Evolutionary conservation across 1,140 invertebrate species (phyloP), one percentile per base, ranked within the genome.

Genomic region (Drosophila punjabiensis): DNA sequence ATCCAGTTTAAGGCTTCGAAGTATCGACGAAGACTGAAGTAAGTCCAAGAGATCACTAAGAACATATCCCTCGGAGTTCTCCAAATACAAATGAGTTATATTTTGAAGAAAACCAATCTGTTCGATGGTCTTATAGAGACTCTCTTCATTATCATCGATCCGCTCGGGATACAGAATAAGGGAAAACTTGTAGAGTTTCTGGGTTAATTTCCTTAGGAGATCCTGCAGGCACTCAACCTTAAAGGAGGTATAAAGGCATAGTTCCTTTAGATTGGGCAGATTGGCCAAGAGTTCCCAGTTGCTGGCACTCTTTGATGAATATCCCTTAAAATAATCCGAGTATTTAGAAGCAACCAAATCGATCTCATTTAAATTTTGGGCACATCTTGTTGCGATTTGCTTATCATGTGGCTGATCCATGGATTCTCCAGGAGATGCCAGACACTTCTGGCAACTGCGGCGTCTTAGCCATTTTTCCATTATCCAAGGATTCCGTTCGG

Each of bases 391-490:
- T 9, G 5, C 4, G 8, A 58, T 9, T 39, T 4, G 5, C 8
- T 6, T 58, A 10, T 28, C 7, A n/a, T 58, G 55, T 28, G 18
- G 18, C 14, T 16, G 5, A 16, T 58, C 35, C n/a, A n/a, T 39
- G 5, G 8, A 13, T 1, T 1, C 28, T n/a, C 39, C 9, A 13
- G 18, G 55, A 13, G 55, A 9, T 8, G 35, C 8, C 0, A 24
- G 5, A 58, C 55, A 58, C 35, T 11, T 39, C 20, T 58, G 32
- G 35, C 55, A 58, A 58, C 55, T 39, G 1, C 55, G 33, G 4
- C 10, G 14, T 28, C 28, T n/a, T 1, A 18, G 3, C 10, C 5
- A 33, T 11, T 53, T 18, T 33, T 14, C 6, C 11, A 10, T 33
- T 33, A 18, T 6, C 30, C n/a, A 53, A 1, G 50, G 50, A 53